phyloP scores from a whole-genome alignment of 2,797 vertebrate genomes.

The Microtus obscurus region DNA sequence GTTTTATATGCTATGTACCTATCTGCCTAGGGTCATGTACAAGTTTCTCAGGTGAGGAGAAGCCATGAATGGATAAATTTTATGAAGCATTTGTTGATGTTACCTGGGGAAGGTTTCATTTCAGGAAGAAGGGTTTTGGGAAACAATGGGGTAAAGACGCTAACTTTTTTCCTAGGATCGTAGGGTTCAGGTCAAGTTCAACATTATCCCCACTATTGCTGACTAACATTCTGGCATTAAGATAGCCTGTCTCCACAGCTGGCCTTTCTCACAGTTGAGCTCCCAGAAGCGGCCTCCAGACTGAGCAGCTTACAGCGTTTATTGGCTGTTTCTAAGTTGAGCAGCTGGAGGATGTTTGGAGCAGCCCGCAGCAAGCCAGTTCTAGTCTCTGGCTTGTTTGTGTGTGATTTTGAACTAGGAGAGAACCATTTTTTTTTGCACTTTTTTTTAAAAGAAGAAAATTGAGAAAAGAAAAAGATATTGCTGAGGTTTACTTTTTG shows the following conservation, averaged over 20 bases:
- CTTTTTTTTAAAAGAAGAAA: neutral
- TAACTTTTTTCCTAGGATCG: neutral
- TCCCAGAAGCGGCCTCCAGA: neutral
- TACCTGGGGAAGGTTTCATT: neutral
- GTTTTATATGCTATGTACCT: neutral
- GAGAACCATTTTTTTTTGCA: neutral
- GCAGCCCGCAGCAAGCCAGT: neutral
- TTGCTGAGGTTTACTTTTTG: neutral
- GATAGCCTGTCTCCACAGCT: neutral
- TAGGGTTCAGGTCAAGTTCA: neutral
- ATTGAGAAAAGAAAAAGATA: neutral
- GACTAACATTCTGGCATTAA: neutral
- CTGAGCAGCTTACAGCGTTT: neutral
- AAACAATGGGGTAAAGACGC: conserved; percentile 1
- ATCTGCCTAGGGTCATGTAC: neutral
- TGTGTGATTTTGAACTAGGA: neutral
- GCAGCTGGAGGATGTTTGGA: neutral
- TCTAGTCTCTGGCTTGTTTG: neutral
- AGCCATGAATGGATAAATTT: neutral
- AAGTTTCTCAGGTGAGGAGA: neutral
- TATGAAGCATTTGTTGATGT: neutral
- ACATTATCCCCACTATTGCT: neutral
- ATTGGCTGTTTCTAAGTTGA: neutral
- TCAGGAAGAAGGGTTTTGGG: neutral
- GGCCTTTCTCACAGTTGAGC: neutral